A percentile compares a stretch with the other conserved stretches of the same genome.
phyloP scores from a whole-genome alignment of 2,113 vertebrate species.

The Cercopithecus mona region DNA sequence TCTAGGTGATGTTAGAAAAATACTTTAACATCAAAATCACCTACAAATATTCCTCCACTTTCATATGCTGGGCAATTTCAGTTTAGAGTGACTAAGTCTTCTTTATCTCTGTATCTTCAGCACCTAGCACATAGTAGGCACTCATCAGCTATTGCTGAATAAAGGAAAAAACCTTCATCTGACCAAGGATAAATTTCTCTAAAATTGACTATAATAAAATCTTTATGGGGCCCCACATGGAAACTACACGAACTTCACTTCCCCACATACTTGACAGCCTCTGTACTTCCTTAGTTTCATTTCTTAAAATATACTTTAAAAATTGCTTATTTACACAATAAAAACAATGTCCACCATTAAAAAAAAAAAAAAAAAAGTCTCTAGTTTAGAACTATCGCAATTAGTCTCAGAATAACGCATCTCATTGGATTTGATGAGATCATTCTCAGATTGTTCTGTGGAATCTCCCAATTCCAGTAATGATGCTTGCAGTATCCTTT shows the following conservation, averaged over 20 bases:
- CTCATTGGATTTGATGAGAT: not conserved
- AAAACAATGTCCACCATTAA: not conserved
- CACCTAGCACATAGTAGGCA: not conserved
- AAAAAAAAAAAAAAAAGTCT: conserved; percentile 30
- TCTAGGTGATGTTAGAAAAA: conserved; percentile 20
- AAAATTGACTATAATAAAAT: conserved; percentile 42
- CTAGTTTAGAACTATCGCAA: not conserved
- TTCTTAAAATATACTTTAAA: conserved; percentile 5
- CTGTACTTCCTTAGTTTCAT: not conserved
- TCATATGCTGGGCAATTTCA: not conserved
- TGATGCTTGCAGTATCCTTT: not conserved
- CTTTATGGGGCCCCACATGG: conserved; percentile 1
- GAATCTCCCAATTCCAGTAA: not conserved
- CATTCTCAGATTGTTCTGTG: conserved; percentile 1
- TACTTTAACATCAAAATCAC: conserved; percentile 7
- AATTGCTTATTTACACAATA: conserved; percentile 37
- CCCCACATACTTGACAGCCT: not conserved
- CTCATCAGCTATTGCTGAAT: not conserved
- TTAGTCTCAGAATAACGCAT: not conserved
- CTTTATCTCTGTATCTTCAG: not conserved
- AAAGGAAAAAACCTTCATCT: not conserved
- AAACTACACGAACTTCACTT: not conserved
- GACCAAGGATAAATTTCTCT: not conserved
- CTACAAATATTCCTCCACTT: not conserved
- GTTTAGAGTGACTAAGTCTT: not conserved